phyloP scores from a whole-genome alignment of 2,888 invertebrate species.

The Oscheius sp. region DNA sequence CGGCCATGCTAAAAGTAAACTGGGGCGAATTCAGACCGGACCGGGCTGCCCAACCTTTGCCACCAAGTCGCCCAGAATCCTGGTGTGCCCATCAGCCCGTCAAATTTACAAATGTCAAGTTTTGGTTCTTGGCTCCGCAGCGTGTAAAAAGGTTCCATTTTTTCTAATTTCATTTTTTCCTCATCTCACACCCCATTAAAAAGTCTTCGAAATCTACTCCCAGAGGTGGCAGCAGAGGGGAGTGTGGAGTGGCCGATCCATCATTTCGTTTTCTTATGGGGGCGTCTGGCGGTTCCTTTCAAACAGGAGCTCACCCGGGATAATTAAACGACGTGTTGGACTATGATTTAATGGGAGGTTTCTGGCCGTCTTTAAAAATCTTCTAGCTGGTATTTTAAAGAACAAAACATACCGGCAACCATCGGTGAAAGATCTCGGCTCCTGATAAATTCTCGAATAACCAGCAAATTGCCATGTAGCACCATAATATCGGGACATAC shows the following conservation, averaged over 20 bases:
- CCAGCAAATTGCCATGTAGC: conserved; percentile 69
- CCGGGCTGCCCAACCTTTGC: no score
- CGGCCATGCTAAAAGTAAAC: no score
- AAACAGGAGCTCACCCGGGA: background rate
- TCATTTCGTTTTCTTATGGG: conserved; percentile 29
- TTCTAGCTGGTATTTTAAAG: background rate
- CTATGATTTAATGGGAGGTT: background rate
- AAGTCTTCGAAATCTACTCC: background rate
- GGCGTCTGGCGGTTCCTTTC: conserved; percentile 14
- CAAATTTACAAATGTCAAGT: no score
- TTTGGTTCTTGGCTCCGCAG: no score
- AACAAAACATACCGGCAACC: conserved; percentile 55
- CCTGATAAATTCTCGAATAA: conserved; percentile 67
- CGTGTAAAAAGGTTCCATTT: no score
- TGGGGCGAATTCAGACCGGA: no score
- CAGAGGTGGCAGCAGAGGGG: background rate
- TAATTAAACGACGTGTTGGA: background rate
- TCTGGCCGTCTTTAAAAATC: background rate
- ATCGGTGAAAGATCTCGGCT: conserved; percentile 67
- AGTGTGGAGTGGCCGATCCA: conserved; percentile 21
- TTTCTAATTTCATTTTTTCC: conserved; percentile 1
- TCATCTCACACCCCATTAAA: background rate
- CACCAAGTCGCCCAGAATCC: no score
- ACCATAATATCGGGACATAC: conserved; percentile 70
- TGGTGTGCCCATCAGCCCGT: no score